Base-by-base conservation (phyloP, 2,888 invertebrate genomes). In the Acrocyrtus sp. region DNA sequence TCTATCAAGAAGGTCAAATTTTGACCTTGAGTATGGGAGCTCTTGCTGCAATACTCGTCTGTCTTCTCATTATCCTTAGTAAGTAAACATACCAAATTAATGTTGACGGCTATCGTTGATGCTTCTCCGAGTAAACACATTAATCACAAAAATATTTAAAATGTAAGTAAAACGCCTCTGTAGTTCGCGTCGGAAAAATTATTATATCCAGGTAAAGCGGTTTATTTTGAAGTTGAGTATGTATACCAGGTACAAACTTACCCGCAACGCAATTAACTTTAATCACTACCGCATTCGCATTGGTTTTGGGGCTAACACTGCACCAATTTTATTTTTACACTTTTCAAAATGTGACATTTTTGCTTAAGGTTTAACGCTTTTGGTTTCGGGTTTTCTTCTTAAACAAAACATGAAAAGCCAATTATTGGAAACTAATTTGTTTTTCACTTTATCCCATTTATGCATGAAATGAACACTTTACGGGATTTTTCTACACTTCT, bases 1-100 rank as follows among this genome's bases (percentile, higher is more conserved):
- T 95, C 81, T 91, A 94, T 79, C 94, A 95, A 84, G 96, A 97
- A 85, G 96, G 95, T 82, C 95, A 95, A 87, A 95, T 95, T 78
- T 89, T 98, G 83, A 95, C 96, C 84, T 90, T 98, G 84, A 95
- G 96, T 87, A 95, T 95, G 91, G 96, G 96, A 81, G 98, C 98
- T 77, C 89, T 99, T 82, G 95, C 97, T 78, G 96, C 97, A 84
- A 98, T 99, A 85, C 90, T 98, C 85, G 94, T 98, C 87, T 98
- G 97, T 74, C 78, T 78, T 22, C 78, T 78, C 86, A 94, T 96
- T 85, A 95, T 98, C 84, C 90, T 98, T 86, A 92, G 98, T 98
- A 90, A 94, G 95, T 91, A 62, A 6, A 48, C 17, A 17, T 24
- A 34, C 24, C 45, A 34, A 34, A 34, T 34, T 12, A 34, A 34